Evolutionary conservation across 2,797 vertebrate species (phyloP).

Genomic region (Sorex maritimensis): DNA sequence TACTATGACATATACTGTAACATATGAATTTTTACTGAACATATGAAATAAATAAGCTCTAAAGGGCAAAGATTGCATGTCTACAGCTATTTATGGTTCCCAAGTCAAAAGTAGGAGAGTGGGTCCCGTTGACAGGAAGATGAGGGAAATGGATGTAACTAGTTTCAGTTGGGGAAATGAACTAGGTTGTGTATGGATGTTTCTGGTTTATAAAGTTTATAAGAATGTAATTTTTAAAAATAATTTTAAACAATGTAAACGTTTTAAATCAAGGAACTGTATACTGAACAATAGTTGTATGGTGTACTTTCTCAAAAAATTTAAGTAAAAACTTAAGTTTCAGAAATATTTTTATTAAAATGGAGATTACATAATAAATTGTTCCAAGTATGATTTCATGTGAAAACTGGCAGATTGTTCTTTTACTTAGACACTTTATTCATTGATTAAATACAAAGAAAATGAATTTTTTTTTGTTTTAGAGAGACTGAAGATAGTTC

Average conservation of each 20-base stretch:
- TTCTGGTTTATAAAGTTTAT: not conserved
- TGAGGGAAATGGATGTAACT: not conserved
- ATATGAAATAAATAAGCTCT: too few relatives aligned
- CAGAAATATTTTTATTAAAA: conserved; percentile 1
- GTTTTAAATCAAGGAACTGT: not conserved
- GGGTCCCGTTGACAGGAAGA: not conserved
- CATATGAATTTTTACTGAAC: not conserved
- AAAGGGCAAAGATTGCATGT: not conserved
- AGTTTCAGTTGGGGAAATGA: not conserved
- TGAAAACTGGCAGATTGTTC: not conserved
- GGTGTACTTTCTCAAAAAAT: not conserved
- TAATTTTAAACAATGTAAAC: not conserved
- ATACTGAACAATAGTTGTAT: not conserved
- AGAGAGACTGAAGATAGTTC: conserved; percentile 59
- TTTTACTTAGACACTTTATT: conserved; percentile 44
- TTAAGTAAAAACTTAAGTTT: not conserved
- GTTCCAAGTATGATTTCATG: not conserved
- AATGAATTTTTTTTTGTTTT: conserved; percentile 69
- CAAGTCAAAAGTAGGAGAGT: not conserved
- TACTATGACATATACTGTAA: not conserved
- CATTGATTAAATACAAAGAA: conserved; percentile 7
- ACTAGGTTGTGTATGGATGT: not conserved
- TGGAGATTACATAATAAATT: not conserved
- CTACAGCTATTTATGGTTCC: not conserved
- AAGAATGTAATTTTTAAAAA: not conserved